Percentiles rank a stretch among this genome's conserved stretches.
phyloP scores from a whole-genome alignment of 2,113 vertebrate species.

The Catharus bicknelli region DNA sequence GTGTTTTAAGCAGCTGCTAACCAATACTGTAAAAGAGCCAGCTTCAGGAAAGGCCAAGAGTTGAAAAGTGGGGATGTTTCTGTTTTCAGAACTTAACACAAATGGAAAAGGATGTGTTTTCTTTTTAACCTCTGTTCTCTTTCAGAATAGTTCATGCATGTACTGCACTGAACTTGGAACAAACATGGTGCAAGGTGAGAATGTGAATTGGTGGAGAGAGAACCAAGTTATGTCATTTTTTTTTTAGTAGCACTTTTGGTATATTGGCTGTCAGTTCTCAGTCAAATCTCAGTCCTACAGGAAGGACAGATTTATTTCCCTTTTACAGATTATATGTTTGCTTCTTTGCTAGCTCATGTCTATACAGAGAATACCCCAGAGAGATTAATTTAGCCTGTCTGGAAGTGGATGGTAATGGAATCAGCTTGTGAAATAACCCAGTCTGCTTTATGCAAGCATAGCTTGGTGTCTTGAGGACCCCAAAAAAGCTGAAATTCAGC shows the following conservation, averaged over 20 bases:
- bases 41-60: background rate
- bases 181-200: slow-evolving; percentile 34
- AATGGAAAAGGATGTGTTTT: background rate
- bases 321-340: slow-evolving; percentile 21
- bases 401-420: slow-evolving; percentile 30
- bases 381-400: slow-evolving; percentile 37
- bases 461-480: slow-evolving; percentile 15
- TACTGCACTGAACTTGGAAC: slow-evolving; percentile 29
- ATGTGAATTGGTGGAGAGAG: background rate
- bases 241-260: background rate
- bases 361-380: slow-evolving; percentile 18
- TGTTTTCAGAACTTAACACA: slow-evolving; percentile 6
- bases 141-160: slow-evolving; percentile 22
- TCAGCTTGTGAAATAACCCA: slow-evolving; percentile 17
- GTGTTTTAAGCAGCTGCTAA: slow-evolving; percentile 51
- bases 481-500: slow-evolving; percentile 26
- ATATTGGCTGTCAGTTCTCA: background rate
- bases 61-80: slow-evolving; percentile 20
- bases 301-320: slow-evolving; percentile 39
- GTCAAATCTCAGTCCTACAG: slow-evolving; percentile 2
- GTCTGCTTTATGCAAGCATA: background rate
- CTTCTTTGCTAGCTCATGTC: background rate
- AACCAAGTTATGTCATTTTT: background rate
- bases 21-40: slow-evolving; percentile 40
- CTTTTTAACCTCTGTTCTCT: slow-evolving; percentile 33